A percentile compares a stretch with the other conserved stretches of the same genome.
Evolutionary conservation across 2,797 vertebrate genomes (phyloP).

Genomic region (Etheostoma nigrum): DNA sequence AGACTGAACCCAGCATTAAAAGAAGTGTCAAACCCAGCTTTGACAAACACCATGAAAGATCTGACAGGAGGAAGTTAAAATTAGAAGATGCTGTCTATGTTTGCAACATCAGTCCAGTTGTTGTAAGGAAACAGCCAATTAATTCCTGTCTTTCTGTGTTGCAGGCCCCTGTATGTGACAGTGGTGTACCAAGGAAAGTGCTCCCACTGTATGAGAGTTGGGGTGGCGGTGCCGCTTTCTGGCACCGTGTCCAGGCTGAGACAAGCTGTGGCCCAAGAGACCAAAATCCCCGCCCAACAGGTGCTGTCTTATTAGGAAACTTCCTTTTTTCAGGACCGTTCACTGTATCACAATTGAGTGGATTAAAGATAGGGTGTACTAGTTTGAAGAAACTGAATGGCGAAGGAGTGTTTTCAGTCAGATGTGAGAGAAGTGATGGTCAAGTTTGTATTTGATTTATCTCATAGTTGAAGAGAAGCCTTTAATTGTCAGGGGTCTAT

Average conservation of each 20-base stretch:
- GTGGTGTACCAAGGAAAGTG: slow-evolving; percentile 98
- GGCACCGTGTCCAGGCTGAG: slow-evolving; percentile 93
- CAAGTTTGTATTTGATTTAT: not conserved
- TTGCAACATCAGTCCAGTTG: slow-evolving; percentile 34
- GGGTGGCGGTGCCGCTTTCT: slow-evolving; percentile 93
- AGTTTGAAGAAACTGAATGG: not conserved
- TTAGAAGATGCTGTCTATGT: slow-evolving; percentile 57
- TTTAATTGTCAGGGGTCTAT: not conserved
- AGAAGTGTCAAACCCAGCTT: slow-evolving; percentile 29
- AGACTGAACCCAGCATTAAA: slow-evolving; percentile 33
- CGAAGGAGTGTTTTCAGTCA: not conserved
- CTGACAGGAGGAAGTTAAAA: slow-evolving; percentile 68
- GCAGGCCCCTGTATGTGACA: slow-evolving; percentile 94
- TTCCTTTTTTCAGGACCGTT: not conserved
- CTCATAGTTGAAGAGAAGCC: not conserved
- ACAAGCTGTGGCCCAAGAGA: slow-evolving; percentile 94
- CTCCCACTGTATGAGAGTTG: slow-evolving; percentile 97
- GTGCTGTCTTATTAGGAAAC: slow-evolving; percentile 70
- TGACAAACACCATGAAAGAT: slow-evolving; percentile 29
- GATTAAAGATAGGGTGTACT: slow-evolving; percentile 10
- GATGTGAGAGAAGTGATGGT: not conserved
- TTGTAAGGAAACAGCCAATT: slow-evolving; percentile 59
- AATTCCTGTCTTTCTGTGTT: slow-evolving; percentile 43
- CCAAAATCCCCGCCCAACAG: slow-evolving; percentile 97
- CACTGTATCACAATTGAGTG: not conserved